These are phyloP conservation scores for Agapornis roseicollis DNA, from an alignment of 2,113 vertebrate species.

Conservation along the genomic window DNA sequence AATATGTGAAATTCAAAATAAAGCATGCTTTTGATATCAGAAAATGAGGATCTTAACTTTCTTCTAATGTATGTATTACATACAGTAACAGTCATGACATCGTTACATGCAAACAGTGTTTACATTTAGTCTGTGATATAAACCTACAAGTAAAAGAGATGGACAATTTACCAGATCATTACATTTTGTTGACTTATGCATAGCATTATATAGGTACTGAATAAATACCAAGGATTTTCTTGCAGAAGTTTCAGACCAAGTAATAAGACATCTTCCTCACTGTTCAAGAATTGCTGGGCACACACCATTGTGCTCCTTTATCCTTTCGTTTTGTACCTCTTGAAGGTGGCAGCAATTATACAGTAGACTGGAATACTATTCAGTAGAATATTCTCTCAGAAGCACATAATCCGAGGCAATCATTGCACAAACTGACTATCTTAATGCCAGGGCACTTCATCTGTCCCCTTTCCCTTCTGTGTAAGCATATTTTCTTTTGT, in stretches of 20 bases:
- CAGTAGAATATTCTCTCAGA: slow-evolving; percentile 14
- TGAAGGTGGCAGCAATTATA: neutral
- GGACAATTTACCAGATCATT: neutral
- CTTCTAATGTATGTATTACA: neutral
- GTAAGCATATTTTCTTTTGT: neutral
- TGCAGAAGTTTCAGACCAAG: neutral
- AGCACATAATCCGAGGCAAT: neutral
- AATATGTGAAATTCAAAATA: neutral
- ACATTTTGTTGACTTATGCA: neutral
- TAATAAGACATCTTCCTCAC: neutral
- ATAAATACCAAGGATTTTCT: neutral
- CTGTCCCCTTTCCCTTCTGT: neutral
- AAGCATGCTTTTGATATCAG: neutral
- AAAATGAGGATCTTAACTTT: neutral
- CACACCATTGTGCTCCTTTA: neutral
- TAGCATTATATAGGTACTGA: neutral
- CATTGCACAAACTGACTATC: slow-evolving; percentile 1
- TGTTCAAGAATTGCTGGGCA: neutral
- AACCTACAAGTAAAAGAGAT: neutral
- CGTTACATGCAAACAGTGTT: neutral
- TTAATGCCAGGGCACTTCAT: neutral
- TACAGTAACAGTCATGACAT: neutral
- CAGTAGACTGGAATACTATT: neutral
- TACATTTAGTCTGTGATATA: neutral
- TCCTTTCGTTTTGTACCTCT: slow-evolving; percentile 10